Evolutionary conservation across 2,113 vertebrate species (phyloP).

Genomic region (Lutjanus erythropterus): DNA sequence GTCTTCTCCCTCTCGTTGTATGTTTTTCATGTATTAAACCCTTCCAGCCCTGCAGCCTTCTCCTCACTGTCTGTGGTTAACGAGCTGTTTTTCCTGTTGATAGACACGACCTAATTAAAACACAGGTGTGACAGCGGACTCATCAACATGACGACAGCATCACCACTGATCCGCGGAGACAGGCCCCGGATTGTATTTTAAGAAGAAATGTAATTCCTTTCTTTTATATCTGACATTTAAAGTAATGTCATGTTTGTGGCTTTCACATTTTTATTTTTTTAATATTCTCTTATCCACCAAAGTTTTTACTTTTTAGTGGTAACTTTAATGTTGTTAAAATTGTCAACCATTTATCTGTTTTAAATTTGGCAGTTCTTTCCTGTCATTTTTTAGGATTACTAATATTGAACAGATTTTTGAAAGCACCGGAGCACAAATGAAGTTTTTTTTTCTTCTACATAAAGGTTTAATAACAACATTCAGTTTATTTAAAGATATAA

Average conservation of each 20-base stretch:
- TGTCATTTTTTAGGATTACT: background rate
- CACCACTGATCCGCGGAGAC: constrained; percentile 16
- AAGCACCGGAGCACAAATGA: background rate
- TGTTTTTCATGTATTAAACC: background rate
- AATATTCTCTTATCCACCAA: background rate
- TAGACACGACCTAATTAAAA: constrained; percentile 63
- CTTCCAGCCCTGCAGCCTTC: background rate
- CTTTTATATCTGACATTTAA: constrained; percentile 15
- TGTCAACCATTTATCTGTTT: background rate
- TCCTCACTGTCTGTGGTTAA: constrained; percentile 15
- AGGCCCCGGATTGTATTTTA: background rate
- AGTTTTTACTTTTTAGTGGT: background rate
- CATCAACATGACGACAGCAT: constrained; percentile 36
- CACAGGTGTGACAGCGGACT: constrained; percentile 65
- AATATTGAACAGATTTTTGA: background rate
- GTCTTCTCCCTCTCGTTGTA: background rate
- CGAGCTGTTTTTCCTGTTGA: constrained; percentile 23
- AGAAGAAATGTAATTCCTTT: background rate
- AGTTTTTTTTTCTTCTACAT: background rate
- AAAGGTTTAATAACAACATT: background rate
- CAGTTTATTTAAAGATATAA: background rate
- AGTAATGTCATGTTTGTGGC: background rate
- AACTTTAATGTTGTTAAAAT: background rate
- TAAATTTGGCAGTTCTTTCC: background rate
- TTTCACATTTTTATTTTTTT: background rate